These are phyloP conservation scores for Oncorhynchus tshawytscha DNA, from an alignment of 2,113 vertebrate genomes.

Conservation along the genomic window DNA sequence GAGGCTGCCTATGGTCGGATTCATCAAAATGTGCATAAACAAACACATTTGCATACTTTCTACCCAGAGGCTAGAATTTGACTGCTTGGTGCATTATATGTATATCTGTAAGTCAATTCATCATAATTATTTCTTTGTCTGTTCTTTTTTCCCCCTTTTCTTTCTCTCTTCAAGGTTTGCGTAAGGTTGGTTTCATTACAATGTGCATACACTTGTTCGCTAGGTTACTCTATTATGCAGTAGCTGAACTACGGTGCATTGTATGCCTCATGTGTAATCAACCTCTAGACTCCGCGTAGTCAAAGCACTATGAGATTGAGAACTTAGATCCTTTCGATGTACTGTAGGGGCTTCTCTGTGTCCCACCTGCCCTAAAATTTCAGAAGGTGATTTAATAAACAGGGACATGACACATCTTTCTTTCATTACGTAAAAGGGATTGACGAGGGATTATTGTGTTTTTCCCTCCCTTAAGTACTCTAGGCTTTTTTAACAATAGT, in stretches of 20 bases:
- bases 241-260: background rate
- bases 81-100: background rate
- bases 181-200: background rate
- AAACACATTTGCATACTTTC: background rate
- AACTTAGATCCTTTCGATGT: background rate
- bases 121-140: background rate
- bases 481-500: background rate
- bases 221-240: background rate
- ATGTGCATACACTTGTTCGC: background rate
- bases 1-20: background rate
- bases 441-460: background rate
- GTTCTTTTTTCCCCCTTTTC: background rate
- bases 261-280: background rate
- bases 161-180: background rate
- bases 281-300: background rate
- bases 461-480: background rate
- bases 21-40: background rate
- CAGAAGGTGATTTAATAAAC: background rate
- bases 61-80: background rate
- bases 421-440: background rate
- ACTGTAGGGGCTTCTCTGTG: background rate
- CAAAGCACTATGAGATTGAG: background rate
- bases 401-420: background rate
- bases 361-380: background rate
- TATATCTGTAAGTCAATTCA: background rate